These are phyloP conservation scores for Orthonyx spaldingii DNA, from an alignment of 2,113 vertebrate genomes.

Conservation along the genomic window DNA sequence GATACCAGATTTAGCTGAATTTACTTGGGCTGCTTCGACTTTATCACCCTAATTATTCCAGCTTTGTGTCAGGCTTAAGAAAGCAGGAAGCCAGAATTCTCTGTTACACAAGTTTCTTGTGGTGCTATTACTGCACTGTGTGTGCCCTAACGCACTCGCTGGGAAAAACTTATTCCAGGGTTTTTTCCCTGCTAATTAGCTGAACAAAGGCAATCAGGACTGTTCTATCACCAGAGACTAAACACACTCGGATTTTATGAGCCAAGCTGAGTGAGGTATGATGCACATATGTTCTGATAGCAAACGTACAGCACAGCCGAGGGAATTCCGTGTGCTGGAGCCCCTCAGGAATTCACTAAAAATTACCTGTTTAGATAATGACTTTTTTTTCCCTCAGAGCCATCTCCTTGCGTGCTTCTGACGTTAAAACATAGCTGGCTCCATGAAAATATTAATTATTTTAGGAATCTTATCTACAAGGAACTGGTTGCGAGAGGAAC, in stretches of 20 bases:
- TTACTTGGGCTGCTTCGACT: constrained; percentile 53
- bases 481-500: not conserved
- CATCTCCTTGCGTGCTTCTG: not conserved
- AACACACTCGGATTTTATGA: not conserved
- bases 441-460: not conserved
- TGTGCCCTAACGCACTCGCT: not conserved
- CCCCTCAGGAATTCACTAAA: not conserved
- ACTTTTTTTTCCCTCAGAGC: not conserved
- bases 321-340: not conserved
- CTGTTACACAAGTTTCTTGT: constrained; percentile 4
- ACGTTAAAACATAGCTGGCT: not conserved
- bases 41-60: constrained; percentile 67
- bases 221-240: not conserved
- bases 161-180: not conserved
- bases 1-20: constrained; percentile 72
- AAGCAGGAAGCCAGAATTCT: constrained; percentile 54
- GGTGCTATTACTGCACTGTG: not conserved
- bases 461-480: not conserved
- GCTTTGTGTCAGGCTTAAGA: constrained; percentile 55
- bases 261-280: not conserved
- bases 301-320: not conserved
- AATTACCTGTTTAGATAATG: not conserved
- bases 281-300: not conserved
- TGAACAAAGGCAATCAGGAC: not conserved
- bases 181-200: not conserved